Percentiles rank a stretch among this genome's conserved stretches.
Conservation (phyloP, 2,888 invertebrate species). For the Palloptera scutellata region DNA sequence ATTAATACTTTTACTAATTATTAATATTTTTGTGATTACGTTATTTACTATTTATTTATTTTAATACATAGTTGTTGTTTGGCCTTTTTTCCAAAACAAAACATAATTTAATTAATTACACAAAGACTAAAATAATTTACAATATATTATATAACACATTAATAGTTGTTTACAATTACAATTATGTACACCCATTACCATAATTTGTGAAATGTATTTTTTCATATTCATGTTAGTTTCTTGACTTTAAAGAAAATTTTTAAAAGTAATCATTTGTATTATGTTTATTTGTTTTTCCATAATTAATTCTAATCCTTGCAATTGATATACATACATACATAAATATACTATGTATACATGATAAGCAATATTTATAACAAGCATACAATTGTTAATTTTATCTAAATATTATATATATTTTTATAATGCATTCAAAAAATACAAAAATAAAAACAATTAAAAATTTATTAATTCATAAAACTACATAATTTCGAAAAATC, state of each 20-base stretch:
- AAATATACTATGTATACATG: background rate
- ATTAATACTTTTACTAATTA: too few relatives aligned
- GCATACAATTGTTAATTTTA: background rate
- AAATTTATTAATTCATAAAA: constrained; percentile 18
- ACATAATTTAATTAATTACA: too few relatives aligned
- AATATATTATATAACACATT: too few relatives aligned
- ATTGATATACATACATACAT: constrained; percentile 12
- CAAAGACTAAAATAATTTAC: too few relatives aligned
- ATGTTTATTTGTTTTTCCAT: background rate
- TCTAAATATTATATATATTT: constrained; percentile 16
- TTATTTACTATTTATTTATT: too few relatives aligned
- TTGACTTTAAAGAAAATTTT: background rate
- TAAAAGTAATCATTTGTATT: background rate
- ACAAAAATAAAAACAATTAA: background rate
- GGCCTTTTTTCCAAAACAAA: too few relatives aligned
- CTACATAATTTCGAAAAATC: constrained; percentile 33
- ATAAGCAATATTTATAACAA: constrained; percentile 17
- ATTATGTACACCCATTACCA: too few relatives aligned
- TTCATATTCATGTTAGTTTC: too few relatives aligned
- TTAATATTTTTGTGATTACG: too few relatives aligned
- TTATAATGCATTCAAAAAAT: constrained; percentile 3
- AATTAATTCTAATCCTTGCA: background rate
- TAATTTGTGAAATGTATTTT: too few relatives aligned
- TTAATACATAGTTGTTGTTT: too few relatives aligned
- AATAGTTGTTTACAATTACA: too few relatives aligned